Conservation (phyloP, 2,113 vertebrate species). For the Bufo gargarizans region DNA sequence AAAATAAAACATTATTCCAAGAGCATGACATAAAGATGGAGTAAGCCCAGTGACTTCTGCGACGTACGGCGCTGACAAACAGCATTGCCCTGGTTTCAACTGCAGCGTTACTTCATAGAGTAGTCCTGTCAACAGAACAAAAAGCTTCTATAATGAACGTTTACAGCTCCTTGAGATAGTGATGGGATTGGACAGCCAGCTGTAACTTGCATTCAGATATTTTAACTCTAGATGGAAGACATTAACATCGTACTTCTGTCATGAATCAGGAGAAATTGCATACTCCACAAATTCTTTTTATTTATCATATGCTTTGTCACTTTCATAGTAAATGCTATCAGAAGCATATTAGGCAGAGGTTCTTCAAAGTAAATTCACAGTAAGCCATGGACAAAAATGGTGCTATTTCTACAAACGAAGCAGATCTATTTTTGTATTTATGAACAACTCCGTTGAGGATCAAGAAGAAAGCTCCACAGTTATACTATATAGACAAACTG, state of each 20-base stretch:
- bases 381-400: no score
- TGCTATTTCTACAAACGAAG: no score
- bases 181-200: neutral
- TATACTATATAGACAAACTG: no score
- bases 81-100: slow-evolving; percentile 39
- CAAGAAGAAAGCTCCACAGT: no score
- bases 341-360: no score
- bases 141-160: neutral
- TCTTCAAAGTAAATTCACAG: no score
- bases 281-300: neutral
- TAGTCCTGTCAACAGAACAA: neutral
- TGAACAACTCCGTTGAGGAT: no score
- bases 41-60: slow-evolving; percentile 45
- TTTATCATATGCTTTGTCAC: no score
- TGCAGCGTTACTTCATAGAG: slow-evolving; percentile 13
- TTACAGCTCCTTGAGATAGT: neutral
- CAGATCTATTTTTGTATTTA: no score
- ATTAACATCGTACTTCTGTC: neutral
- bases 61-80: slow-evolving; percentile 16
- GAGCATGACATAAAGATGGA: slow-evolving; percentile 54
- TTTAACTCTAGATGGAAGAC: neutral
- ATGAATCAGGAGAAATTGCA: neutral
- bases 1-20: slow-evolving; percentile 47
- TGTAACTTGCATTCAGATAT: neutral
- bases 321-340: no score